Percentiles rank a stretch among this genome's conserved stretches.
Evolutionary conservation across 1,140 invertebrate genomes (phyloP).

Genomic region (Lysiphlebus fabarum): DNA sequence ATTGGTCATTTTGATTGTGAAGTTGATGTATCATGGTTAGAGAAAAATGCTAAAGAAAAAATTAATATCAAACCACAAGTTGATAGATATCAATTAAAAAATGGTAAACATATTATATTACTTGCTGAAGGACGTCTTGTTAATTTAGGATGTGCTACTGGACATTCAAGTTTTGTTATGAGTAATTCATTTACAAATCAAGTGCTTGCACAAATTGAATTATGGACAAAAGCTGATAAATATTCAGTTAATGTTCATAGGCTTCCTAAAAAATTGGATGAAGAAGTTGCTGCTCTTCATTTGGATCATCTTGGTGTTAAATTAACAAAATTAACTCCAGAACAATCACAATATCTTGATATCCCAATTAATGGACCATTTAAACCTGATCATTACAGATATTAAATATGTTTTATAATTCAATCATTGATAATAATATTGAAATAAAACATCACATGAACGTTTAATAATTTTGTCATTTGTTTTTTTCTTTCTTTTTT

Average conservation of each 20-base stretch:
- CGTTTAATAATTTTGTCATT: no score
- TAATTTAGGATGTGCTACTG: conserved; percentile 97
- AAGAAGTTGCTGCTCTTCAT: conserved; percentile 96
- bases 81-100: conserved; percentile 86
- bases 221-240: conserved; percentile 87
- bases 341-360: conserved; percentile 90
- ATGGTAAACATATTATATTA: conserved; percentile 91
- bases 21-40: conserved; percentile 95
- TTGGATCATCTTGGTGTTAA: conserved; percentile 96
- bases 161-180: conserved; percentile 99
- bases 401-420: no score
- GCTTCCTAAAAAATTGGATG: conserved; percentile 94
- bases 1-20: conserved; percentile 99
- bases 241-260: conserved; percentile 89
- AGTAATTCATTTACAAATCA: conserved; percentile 99
- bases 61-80: conserved; percentile 98
- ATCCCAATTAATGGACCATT: conserved; percentile 86
- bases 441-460: no score
- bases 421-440: no score
- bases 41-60: conserved; percentile 88
- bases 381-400: conserved; percentile 97
- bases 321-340: conserved; percentile 83
- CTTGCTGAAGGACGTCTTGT: conserved; percentile 95
- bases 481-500: no score
- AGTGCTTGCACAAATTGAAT: conserved; percentile 95